phyloP scores from a whole-genome alignment of 2,888 invertebrate genomes.

The Ischnura elegans region DNA sequence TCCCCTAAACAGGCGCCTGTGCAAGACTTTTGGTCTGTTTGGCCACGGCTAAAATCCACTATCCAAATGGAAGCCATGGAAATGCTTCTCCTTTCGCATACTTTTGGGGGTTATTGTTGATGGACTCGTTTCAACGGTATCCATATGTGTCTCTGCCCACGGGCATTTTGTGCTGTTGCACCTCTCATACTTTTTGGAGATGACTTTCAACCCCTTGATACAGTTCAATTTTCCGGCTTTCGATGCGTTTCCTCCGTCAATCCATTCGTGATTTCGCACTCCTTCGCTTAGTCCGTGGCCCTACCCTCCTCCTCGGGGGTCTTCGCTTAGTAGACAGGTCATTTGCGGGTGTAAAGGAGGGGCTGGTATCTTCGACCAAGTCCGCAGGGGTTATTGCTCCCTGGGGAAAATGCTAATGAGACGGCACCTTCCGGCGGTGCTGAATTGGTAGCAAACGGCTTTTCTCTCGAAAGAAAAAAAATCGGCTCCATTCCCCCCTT shows the following conservation, averaged over 20 bases:
- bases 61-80: too few species aligned
- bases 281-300: neutral
- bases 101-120: too few species aligned
- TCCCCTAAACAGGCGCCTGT: too few species aligned
- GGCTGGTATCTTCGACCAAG: neutral
- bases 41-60: too few species aligned
- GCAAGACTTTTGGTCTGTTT: too few species aligned
- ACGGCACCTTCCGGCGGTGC: neutral
- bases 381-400: neutral
- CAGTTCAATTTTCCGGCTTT: neutral
- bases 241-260: too few species aligned
- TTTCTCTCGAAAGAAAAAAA: neutral
- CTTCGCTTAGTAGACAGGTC: neutral
- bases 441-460: neutral
- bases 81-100: too few species aligned
- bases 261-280: neutral
- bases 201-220: neutral
- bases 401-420: neutral
- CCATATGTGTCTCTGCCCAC: too few species aligned
- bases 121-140: too few species aligned
- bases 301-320: neutral
- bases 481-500: neutral
- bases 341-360: neutral
- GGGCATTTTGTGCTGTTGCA: too few species aligned
- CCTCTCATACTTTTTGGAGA: too few species aligned